Percentiles rank a stretch among this genome's conserved stretches.
These are phyloP conservation scores for Calosoma granatense DNA, from an alignment of 1,140 invertebrate species.

Conservation along the genomic window DNA sequence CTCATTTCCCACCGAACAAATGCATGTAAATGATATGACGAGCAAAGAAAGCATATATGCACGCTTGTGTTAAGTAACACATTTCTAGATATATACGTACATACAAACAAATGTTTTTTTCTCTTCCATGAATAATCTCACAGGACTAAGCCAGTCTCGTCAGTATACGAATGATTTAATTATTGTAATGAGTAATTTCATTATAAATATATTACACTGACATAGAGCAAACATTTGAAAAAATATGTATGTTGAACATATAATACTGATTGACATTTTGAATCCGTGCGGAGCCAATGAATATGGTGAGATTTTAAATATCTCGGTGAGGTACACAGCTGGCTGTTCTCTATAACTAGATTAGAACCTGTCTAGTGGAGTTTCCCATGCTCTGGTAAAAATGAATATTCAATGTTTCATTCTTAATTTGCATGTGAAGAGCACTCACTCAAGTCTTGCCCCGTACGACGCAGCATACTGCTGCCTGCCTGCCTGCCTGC, in stretches of 20 bases:
- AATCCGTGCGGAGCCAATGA: neutral
- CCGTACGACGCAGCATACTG: too few species aligned
- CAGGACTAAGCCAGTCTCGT: too few species aligned
- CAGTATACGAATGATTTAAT: neutral
- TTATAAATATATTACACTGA: neutral
- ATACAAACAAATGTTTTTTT: too few species aligned
- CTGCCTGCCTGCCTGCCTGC: too few species aligned
- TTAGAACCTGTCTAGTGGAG: constrained; percentile 20
- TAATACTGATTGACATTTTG: too few species aligned
- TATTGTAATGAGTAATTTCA: neutral
- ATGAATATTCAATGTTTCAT: constrained; percentile 24
- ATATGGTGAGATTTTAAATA: neutral
- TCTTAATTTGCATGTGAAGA: constrained; percentile 25
- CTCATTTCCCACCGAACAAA: neutral
- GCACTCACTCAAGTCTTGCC: constrained; percentile 15
- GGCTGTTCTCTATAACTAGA: constrained; percentile 16
- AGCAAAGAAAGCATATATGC: too few species aligned
- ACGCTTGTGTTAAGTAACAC: too few species aligned
- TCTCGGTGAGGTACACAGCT: neutral
- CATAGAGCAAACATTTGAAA: neutral
- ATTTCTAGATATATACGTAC: too few species aligned
- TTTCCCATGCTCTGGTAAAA: constrained; percentile 16
- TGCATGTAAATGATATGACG: neutral
- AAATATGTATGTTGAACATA: too few species aligned
- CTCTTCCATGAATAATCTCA: too few species aligned